Conservation (phyloP, 2,888 invertebrate genomes). For the Achlya flavicornis region DNA sequence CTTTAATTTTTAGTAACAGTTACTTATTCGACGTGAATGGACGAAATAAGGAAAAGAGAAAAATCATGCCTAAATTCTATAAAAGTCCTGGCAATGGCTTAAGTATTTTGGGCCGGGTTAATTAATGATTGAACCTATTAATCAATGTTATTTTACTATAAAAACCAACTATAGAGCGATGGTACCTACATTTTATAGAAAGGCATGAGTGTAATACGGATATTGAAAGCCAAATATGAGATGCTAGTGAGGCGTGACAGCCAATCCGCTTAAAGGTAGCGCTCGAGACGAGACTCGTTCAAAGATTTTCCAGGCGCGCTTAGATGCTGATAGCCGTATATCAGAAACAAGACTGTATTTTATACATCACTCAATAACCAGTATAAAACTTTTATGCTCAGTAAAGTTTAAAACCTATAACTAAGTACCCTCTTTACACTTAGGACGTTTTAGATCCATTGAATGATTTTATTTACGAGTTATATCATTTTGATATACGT, state of each 20-base stretch:
- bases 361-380: background rate
- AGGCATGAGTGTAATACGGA: constrained; percentile 22
- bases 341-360: background rate
- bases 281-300: constrained; percentile 12
- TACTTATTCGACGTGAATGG: background rate
- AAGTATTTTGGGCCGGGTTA: background rate
- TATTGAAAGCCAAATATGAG: constrained; percentile 50
- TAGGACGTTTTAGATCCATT: too few species aligned
- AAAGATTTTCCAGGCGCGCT: constrained; percentile 19
- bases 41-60: background rate
- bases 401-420: too few species aligned
- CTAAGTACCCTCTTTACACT: too few species aligned
- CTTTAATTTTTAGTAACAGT: constrained; percentile 5
- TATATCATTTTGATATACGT: too few species aligned
- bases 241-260: constrained; percentile 37
- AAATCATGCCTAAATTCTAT: background rate
- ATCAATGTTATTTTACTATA: background rate
- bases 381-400: background rate
- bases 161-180: background rate
- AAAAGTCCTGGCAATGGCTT: background rate
- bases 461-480: too few species aligned
- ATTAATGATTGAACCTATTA: background rate
- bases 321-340: constrained; percentile 17
- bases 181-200: background rate
- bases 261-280: constrained; percentile 42